Percentiles rank a stretch among this genome's conserved stretches.
Conservation (phyloP, 2,113 vertebrate genomes). For the Siniperca chuatsi region DNA sequence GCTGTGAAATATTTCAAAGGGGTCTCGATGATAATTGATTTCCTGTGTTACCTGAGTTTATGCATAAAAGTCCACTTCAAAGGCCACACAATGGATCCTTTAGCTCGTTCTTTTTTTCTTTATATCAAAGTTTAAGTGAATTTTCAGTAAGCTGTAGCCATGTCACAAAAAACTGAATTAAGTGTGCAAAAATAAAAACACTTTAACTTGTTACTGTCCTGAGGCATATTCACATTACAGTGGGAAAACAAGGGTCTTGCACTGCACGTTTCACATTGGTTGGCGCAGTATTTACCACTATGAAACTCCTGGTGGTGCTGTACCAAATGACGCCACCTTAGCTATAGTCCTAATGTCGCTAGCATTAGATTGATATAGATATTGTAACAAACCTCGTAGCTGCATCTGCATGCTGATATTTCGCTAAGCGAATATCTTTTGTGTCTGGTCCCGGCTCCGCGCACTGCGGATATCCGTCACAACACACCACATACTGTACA, state of each 20-base stretch:
- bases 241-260: background rate
- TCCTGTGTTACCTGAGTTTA: slow-evolving; percentile 45
- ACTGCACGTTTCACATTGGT: background rate
- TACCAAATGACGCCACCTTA: too few relatives aligned
- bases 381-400: too few relatives aligned
- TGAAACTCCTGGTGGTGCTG: too few relatives aligned
- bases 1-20: slow-evolving; percentile 63
- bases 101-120: background rate
- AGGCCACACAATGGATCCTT: background rate
- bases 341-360: too few relatives aligned
- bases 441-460: too few relatives aligned
- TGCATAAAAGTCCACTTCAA: slow-evolving; percentile 29
- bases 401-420: too few relatives aligned
- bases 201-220: background rate
- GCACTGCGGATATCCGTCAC: too few relatives aligned
- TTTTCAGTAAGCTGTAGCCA: background rate
- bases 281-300: too few relatives aligned
- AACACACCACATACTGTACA: too few relatives aligned
- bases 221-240: background rate
- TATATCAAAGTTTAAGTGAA: background rate
- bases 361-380: too few relatives aligned
- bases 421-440: too few relatives aligned
- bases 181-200: background rate
- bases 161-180: background rate
- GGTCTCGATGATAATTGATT: slow-evolving; percentile 73